Percentiles rank a stretch among this genome's conserved stretches.
Evolutionary conservation across 2,888 invertebrate genomes (phyloP).

Genomic region (Achlya flavicornis): DNA sequence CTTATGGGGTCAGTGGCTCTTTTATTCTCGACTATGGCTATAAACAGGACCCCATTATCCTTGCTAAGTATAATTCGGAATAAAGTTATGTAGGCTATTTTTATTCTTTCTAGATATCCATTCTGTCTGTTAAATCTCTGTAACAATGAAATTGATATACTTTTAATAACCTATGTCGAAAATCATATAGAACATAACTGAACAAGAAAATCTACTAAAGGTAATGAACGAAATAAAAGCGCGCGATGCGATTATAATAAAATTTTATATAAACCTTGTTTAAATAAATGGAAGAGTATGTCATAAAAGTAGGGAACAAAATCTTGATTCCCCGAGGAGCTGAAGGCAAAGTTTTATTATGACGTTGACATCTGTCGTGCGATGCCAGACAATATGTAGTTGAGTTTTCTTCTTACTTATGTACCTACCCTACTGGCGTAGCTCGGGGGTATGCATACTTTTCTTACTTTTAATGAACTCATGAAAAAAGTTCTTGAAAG

Average conservation of each 20-base stretch:
- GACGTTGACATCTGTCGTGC: conserved; percentile 56
- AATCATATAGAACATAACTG: background rate
- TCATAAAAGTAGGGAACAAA: conserved; percentile 24
- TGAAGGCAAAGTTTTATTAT: conserved; percentile 61
- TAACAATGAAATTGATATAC: background rate
- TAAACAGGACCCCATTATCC: background rate
- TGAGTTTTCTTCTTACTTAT: conserved; percentile 33
- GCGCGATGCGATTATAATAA: background rate
- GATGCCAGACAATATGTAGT: conserved; percentile 34
- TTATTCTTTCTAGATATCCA: background rate
- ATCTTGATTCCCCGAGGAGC: conserved; percentile 39
- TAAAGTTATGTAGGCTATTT: background rate
- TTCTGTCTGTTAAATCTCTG: background rate
- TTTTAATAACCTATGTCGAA: background rate
- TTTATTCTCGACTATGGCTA: background rate
- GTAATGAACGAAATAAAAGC: background rate
- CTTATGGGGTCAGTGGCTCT: background rate
- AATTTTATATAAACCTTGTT: background rate
- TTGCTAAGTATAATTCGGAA: background rate
- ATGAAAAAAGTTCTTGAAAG: background rate
- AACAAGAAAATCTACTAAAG: background rate
- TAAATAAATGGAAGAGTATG: background rate
- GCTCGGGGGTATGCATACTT: background rate
- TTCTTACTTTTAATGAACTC: background rate
- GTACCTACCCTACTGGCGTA: background rate